A percentile compares a stretch with the other conserved stretches of the same genome.
Evolutionary conservation across 2,888 invertebrate species (phyloP).

Genomic region (Noctua fimbriata): DNA sequence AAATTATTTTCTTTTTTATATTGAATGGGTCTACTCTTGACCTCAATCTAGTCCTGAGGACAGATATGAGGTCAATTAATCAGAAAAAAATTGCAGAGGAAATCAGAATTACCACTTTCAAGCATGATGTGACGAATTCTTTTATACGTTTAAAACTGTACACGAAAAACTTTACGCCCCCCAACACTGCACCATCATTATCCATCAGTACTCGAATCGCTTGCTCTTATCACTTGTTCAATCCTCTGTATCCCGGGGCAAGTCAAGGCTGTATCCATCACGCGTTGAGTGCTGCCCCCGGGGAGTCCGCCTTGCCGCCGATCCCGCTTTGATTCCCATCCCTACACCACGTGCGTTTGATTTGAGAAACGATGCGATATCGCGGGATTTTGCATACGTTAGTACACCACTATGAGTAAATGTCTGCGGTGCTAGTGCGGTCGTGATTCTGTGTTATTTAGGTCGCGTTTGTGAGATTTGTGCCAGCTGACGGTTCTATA

Average conservation of each 20-base stretch:
- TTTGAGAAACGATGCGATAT: constrained; percentile 59
- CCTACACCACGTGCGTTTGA: constrained; percentile 57
- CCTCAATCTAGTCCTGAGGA: too few relatives aligned
- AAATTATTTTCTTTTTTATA: too few relatives aligned
- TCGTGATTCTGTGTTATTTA: constrained; percentile 20
- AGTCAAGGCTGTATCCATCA: constrained; percentile 65
- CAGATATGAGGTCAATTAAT: too few relatives aligned
- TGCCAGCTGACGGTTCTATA: constrained; percentile 6
- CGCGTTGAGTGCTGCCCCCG: constrained; percentile 65
- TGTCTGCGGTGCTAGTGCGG: constrained; percentile 19
- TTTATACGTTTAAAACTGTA: background rate
- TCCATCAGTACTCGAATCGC: constrained; percentile 1
- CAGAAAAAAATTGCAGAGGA: too few relatives aligned
- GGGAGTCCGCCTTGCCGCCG: constrained; percentile 57
- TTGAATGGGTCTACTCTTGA: too few relatives aligned
- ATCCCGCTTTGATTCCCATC: constrained; percentile 52
- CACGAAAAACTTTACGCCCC: background rate
- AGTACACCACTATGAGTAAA: constrained; percentile 35
- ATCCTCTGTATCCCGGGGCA: constrained; percentile 43
- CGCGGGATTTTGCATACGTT: constrained; percentile 49
- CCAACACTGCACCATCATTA: background rate
- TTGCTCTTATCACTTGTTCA: constrained; percentile 28
- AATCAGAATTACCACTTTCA: too few relatives aligned
- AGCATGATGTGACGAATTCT: background rate
- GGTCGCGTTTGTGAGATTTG: constrained; percentile 15